A percentile compares a stretch with the other conserved stretches of the same genome.
Conservation (phyloP, 2,888 invertebrate genomes). For the Mythimna lalbum region DNA sequence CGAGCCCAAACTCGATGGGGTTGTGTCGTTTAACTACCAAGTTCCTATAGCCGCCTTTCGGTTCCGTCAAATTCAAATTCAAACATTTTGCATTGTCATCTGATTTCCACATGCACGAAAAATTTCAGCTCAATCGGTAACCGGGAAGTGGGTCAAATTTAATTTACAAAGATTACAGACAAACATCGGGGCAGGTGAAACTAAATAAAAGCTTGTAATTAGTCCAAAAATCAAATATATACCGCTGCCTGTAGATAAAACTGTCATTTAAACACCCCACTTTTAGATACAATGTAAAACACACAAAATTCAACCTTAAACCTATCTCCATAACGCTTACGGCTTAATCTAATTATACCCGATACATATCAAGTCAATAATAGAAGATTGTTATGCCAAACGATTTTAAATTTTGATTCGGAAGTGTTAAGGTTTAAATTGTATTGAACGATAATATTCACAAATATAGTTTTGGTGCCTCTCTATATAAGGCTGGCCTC, state of each 20-base stretch:
- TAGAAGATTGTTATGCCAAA: background rate
- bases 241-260: conserved; percentile 12
- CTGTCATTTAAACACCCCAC: conserved; percentile 13
- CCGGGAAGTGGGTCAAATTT: too few species aligned
- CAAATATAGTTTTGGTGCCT: background rate
- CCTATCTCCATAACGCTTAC: background rate
- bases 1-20: too few species aligned
- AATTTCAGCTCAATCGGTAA: too few species aligned
- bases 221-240: conserved; percentile 22
- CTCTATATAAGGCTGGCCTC: background rate
- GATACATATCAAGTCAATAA: conserved; percentile 16
- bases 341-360: background rate
- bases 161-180: too few species aligned
- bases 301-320: conserved; percentile 38
- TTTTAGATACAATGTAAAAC: background rate
- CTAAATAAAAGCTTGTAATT: too few species aligned
- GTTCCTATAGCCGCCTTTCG: too few species aligned
- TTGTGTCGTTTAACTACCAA: too few species aligned
- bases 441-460: background rate
- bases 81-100: too few species aligned
- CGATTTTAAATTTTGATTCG: background rate
- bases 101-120: too few species aligned
- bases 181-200: too few species aligned
- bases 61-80: too few species aligned
- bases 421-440: background rate